These are phyloP conservation scores for Plagiodera versicolora DNA, from an alignment of 2,888 invertebrate genomes.

Conservation along the genomic window DNA sequence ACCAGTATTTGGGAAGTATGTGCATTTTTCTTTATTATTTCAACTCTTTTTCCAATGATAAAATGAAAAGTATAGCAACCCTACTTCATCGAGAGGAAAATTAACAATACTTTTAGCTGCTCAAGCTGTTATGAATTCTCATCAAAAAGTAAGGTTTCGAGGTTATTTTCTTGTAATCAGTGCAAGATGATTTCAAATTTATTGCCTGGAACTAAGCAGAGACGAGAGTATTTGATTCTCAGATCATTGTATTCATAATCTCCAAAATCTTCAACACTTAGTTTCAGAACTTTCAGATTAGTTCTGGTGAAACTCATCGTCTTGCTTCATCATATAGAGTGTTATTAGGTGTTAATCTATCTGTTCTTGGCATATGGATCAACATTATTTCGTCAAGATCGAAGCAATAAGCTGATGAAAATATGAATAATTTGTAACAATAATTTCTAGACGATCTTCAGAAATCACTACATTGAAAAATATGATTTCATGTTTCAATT, in stretches of 20 bases:
- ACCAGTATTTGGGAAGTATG: no score
- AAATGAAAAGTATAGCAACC: background rate
- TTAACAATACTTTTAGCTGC: constrained; percentile 14
- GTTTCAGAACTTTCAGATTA: background rate
- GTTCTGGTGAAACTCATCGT: background rate
- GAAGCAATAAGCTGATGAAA: no score
- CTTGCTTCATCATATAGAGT: background rate
- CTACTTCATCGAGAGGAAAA: background rate
- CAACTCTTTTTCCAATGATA: no score
- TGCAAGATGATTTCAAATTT: constrained; percentile 24
- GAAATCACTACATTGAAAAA: no score
- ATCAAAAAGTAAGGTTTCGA: constrained; percentile 20
- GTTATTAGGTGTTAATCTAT: no score
- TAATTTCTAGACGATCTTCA: no score
- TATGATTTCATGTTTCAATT: no score
- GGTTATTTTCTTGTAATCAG: constrained; percentile 24
- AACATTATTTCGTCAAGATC: no score
- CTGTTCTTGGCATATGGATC: no score
- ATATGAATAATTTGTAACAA: no score
- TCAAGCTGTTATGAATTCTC: constrained; percentile 18
- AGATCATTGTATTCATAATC: constrained; percentile 5
- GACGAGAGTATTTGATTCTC: constrained; percentile 18
- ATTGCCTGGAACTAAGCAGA: constrained; percentile 13
- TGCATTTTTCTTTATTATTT: no score
- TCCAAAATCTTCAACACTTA: background rate